Percentiles rank a stretch among this genome's conserved stretches.
phyloP scores from a whole-genome alignment of 2,113 vertebrate species.

The Cynoglossus semilaevis region DNA sequence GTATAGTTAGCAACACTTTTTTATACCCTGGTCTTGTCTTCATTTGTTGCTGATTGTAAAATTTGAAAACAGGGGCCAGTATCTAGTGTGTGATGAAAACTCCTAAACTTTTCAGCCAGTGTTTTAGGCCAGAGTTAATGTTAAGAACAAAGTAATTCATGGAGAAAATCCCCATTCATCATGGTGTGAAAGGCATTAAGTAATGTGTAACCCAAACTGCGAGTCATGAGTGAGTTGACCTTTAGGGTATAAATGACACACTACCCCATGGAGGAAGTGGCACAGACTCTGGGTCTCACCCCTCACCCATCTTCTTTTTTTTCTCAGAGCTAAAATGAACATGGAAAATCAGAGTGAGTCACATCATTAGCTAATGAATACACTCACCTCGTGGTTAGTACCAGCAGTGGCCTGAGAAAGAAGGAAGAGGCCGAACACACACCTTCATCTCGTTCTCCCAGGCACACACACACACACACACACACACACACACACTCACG shows the following conservation, averaged over 20 bases:
- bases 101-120: too few species aligned
- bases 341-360: conserved; percentile 14
- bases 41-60: neutral
- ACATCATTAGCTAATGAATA: neutral
- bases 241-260: neutral
- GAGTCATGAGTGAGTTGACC: conserved; percentile 19
- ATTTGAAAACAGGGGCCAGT: too few species aligned
- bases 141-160: neutral
- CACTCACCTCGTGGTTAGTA: neutral
- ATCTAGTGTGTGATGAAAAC: too few species aligned
- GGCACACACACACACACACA: too few species aligned
- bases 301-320: neutral
- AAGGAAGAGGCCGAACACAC: neutral
- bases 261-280: too few species aligned
- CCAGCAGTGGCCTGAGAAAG: conserved; percentile 8
- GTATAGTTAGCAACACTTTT: neutral
- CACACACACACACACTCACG: too few species aligned
- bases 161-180: neutral
- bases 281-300: too few species aligned
- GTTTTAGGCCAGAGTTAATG: too few species aligned
- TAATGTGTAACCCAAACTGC: neutral
- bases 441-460: neutral
- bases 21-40: neutral
- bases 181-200: neutral
- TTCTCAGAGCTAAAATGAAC: neutral